Percentiles rank a stretch among this genome's conserved stretches.
Conservation (phyloP, 35 echinoderm and acorn worm species). For the Apostichopus japonicus region DNA sequence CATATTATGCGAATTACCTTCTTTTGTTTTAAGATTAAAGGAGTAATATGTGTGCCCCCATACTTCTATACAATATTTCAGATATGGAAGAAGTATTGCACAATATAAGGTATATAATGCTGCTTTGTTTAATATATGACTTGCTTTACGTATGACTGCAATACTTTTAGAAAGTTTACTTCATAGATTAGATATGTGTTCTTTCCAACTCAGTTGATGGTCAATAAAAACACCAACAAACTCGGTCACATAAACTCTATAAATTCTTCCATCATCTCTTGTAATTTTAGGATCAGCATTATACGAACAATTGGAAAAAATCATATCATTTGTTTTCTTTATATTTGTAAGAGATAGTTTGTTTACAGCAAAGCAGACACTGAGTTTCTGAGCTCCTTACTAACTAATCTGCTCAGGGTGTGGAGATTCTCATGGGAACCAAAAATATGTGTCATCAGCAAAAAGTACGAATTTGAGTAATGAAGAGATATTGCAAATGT, state of each 20-base stretch:
- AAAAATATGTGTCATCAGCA: slow-evolving; percentile 40
- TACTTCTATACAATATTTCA: no score
- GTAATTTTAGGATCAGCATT: slow-evolving; percentile 19
- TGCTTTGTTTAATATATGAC: neutral
- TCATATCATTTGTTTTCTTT: neutral
- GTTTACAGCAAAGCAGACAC: slow-evolving; percentile 33
- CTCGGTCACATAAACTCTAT: neutral
- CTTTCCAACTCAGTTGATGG: neutral
- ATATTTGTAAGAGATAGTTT: neutral
- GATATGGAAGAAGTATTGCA: neutral
- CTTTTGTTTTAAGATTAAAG: no score
- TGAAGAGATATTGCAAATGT: slow-evolving; percentile 42
- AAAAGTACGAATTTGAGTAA: slow-evolving; percentile 41
- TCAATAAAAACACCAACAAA: neutral
- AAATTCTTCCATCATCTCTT: neutral
- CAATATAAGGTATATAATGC: no score
- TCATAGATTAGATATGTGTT: neutral
- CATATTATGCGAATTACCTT: neutral
- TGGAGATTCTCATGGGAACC: slow-evolving; percentile 15
- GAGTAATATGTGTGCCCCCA: neutral
- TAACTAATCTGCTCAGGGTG: neutral
- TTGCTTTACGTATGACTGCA: neutral
- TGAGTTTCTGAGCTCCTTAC: slow-evolving; percentile 18
- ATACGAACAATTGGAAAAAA: no score
- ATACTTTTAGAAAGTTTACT: no score